These are phyloP conservation scores for Rhynchotus rufescens DNA, from an alignment of 2,797 vertebrate species.

Conservation along the genomic window DNA sequence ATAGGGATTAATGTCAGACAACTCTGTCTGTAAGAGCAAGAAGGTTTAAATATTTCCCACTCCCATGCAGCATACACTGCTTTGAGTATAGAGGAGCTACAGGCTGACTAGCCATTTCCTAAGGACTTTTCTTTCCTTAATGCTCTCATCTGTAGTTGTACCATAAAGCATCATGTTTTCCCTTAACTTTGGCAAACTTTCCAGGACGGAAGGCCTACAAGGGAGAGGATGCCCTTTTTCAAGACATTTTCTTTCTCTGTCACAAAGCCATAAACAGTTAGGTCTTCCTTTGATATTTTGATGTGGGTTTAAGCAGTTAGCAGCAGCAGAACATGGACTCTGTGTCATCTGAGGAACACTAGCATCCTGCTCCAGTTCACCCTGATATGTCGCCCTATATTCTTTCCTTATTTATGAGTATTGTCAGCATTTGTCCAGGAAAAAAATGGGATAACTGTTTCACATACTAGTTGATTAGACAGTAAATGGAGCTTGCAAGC, in stretches of 20 bases:
- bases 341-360: background rate
- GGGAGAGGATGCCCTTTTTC: background rate
- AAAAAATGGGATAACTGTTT: background rate
- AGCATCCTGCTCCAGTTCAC: background rate
- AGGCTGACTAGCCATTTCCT: background rate
- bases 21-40: background rate
- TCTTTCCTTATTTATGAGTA: background rate
- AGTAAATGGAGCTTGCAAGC: background rate
- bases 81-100: background rate
- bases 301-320: background rate
- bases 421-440: background rate
- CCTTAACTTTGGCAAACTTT: background rate
- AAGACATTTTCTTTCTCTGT: background rate
- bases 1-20: background rate
- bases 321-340: background rate
- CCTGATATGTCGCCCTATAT: background rate
- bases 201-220: background rate
- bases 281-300: background rate
- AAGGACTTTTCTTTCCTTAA: background rate
- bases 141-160: background rate
- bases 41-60: background rate
- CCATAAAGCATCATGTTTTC: background rate
- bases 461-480: background rate
- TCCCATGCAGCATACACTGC: background rate
- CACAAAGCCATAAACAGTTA: background rate